phyloP scores from a whole-genome alignment of 2,113 vertebrate genomes.

The Terrapene triunguis region DNA sequence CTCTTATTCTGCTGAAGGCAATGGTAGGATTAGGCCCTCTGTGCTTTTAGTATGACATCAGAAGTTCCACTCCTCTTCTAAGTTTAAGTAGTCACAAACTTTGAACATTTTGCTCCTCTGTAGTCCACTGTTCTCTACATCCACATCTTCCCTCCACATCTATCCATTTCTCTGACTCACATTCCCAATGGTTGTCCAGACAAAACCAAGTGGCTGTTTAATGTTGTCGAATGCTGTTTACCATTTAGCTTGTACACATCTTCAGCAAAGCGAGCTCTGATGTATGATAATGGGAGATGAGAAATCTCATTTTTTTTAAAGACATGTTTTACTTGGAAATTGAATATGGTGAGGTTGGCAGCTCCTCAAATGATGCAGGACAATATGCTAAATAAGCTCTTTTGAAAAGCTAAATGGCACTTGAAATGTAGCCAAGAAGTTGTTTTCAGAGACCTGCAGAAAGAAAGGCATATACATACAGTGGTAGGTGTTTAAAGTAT shows the following conservation, averaged over 20 bases:
- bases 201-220: background rate
- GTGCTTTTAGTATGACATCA: background rate
- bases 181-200: background rate
- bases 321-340: slow-evolving; percentile 24
- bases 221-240: background rate
- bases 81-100: background rate
- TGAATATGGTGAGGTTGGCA: slow-evolving; percentile 26
- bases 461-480: background rate
- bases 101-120: background rate
- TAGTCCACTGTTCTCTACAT: background rate
- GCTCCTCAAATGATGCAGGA: slow-evolving; percentile 19
- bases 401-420: slow-evolving; percentile 3
- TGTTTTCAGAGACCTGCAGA: slow-evolving; percentile 23
- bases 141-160: background rate
- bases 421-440: slow-evolving; percentile 26
- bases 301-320: background rate
- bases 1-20: background rate
- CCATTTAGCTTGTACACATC: background rate
- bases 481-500: background rate
- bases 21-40: background rate
- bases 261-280: background rate
- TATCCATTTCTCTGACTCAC: background rate
- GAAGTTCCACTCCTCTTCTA: background rate
- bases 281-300: background rate
- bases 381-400: slow-evolving; percentile 38